Evolutionary conservation across 1,140 invertebrate species (phyloP).

Genomic region (Ceratina australensis): DNA sequence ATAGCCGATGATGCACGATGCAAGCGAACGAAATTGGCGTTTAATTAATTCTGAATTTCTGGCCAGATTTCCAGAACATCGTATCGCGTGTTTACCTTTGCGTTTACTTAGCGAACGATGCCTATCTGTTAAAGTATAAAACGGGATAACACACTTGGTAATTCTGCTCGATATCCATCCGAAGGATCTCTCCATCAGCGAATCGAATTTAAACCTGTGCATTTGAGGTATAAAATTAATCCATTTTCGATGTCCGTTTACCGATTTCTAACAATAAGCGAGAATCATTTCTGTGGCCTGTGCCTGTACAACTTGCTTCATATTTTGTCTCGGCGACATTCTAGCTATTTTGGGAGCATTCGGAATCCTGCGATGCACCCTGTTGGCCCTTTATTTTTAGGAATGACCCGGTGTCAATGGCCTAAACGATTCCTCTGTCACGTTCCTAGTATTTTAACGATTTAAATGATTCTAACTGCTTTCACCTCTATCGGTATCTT

Average conservation of each 20-base stretch:
- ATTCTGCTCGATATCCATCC: no score
- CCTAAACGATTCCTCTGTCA: slow-evolving; percentile 14
- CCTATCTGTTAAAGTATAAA: background rate
- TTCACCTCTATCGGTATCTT: background rate
- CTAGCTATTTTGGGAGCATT: slow-evolving; percentile 55
- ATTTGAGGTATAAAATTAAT: background rate
- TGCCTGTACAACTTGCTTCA: background rate
- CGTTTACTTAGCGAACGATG: no score
- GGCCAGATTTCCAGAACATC: no score
- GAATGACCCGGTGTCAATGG: slow-evolving; percentile 51
- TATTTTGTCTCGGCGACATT: slow-evolving; percentile 25
- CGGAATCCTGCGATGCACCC: slow-evolving; percentile 47
- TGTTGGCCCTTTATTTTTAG: slow-evolving; percentile 58
- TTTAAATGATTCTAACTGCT: background rate
- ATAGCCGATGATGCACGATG: no score
- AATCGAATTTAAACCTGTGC: background rate
- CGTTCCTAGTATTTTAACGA: background rate
- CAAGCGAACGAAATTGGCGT: no score
- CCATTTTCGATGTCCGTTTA: background rate
- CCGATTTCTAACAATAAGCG: background rate
- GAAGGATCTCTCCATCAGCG: no score
- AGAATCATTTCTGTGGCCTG: background rate
- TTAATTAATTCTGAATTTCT: no score
- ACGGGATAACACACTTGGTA: background rate
- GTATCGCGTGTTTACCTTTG: no score